Evolutionary conservation across 37 sponge, comb jelly and placozoan species (phyloP), one percentile per base, ranked within the genome.

Genomic region (Aplysina aerophoba): DNA sequence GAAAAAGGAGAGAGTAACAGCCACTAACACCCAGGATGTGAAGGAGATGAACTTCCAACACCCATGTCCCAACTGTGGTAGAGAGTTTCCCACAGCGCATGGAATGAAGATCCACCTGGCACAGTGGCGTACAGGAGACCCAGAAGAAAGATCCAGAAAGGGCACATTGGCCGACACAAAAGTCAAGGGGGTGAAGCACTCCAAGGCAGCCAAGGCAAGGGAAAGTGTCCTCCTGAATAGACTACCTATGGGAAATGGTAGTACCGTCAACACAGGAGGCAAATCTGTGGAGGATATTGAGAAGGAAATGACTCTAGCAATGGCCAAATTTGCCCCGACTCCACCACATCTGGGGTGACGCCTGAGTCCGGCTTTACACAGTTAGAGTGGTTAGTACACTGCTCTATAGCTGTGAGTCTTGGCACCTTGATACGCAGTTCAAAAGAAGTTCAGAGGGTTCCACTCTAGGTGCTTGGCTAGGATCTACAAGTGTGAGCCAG

Each of bases 1-100:
- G 64, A 62, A 62, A 11, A 62, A 62, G 64, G 64, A 62, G 12
- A 62, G 64, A 62, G 64, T 62, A 62, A 62, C 64, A 62, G 28
- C 12, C 64, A 62, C 64, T 62, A 62, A 4, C 64, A 62, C 64
- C 25, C 64, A 62, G 28, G 64, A 62, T 62, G 64, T 62, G 60
- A 62, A 62, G 64, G 64, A 62, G 12, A 62, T 62, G 64, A 62
- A 62, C 64, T 13, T 62, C 60, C 60, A 58, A 58, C 60, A 58
- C 60, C 60, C 60, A 62, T 62, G 64, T 27, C 11, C 64, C 64
- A 62, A 62, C 64, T 62, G 64, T 62, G 64, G 64, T 13, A 62
- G 64, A 11, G 11, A 62, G 64, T 62, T 62, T 13, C 64, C 64
- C 64, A 62, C 64, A 62, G 64, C 64, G 11, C 64, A 62, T 62